These are phyloP conservation scores for Anguilla marmorata DNA, from an alignment of 2,797 vertebrate genomes.

Conservation along the genomic window DNA sequence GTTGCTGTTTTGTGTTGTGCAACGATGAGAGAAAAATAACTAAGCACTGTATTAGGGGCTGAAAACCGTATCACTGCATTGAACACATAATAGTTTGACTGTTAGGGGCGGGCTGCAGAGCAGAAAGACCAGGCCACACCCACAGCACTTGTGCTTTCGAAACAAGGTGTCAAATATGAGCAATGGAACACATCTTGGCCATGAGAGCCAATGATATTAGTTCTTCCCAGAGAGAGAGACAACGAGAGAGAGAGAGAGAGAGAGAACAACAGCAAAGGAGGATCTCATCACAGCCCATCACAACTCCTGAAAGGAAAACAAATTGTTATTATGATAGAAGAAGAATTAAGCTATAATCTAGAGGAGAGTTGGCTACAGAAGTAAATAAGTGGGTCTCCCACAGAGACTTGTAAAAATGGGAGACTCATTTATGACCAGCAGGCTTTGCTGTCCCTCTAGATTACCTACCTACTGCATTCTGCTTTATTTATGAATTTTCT, in stretches of 20 bases:
- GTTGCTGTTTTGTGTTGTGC: neutral
- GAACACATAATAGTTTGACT: conserved; percentile 4
- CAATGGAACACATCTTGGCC: conserved; percentile 58
- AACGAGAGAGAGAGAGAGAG: neutral
- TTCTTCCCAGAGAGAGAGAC: conserved; percentile 31
- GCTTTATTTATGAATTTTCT: conserved; percentile 46
- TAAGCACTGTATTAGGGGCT: conserved; percentile 10
- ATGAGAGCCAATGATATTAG: conserved; percentile 56
- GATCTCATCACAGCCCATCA: conserved; percentile 25
- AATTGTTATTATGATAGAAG: conserved; percentile 71
- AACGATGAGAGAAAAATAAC: conserved; percentile 12
- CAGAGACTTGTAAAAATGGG: conserved; percentile 51
- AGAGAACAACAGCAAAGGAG: neutral
- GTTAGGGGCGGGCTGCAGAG: neutral
- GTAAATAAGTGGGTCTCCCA: conserved; percentile 53
- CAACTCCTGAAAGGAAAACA: conserved; percentile 62
- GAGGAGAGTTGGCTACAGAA: conserved; percentile 56
- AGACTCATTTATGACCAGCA: conserved; percentile 63
- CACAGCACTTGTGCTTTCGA: conserved; percentile 22
- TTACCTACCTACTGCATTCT: conserved; percentile 60
- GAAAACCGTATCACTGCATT: conserved; percentile 6
- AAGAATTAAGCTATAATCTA: conserved; percentile 71
- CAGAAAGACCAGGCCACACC: conserved; percentile 16
- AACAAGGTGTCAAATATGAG: conserved; percentile 60
- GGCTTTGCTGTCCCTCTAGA: conserved; percentile 65